Conservation (phyloP, 1,140 invertebrate genomes). For the Drosophila teissieri region DNA sequence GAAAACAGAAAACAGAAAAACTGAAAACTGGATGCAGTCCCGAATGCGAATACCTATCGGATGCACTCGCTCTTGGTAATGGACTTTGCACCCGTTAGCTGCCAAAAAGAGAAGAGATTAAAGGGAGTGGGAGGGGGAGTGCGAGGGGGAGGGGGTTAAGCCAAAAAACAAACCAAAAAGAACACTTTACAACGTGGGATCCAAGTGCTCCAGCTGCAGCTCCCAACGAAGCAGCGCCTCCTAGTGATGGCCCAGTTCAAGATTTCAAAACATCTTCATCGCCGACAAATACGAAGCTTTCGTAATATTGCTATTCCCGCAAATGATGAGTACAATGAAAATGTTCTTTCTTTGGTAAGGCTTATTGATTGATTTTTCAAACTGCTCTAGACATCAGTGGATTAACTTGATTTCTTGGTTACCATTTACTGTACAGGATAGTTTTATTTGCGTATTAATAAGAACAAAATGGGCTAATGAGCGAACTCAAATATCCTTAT, state of each 20-base stretch:
- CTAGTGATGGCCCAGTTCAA: not conserved
- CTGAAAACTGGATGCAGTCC: constrained; percentile 53
- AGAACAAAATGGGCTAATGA: too few species aligned
- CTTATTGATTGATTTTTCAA: too few species aligned
- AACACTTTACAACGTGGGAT: constrained; percentile 51
- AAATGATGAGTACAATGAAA: too few species aligned
- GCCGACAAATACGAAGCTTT: not conserved
- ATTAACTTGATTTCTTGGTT: too few species aligned
- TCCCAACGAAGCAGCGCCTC: not conserved
- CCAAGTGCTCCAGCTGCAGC: constrained; percentile 32
- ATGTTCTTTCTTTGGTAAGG: too few species aligned
- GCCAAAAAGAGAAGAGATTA: constrained; percentile 53
- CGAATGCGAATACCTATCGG: constrained; percentile 33
- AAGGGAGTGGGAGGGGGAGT: not conserved
- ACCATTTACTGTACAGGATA: too few species aligned
- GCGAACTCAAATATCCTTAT: too few species aligned
- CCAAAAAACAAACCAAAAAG: not conserved
- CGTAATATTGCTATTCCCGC: not conserved
- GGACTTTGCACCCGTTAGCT: constrained; percentile 71
- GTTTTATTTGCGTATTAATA: too few species aligned
- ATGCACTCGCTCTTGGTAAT: constrained; percentile 47
- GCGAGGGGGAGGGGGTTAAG: not conserved
- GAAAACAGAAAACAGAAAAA: constrained; percentile 23
- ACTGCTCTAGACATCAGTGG: too few species aligned
- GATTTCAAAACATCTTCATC: not conserved